Percentiles rank a stretch among this genome's conserved stretches.
phyloP scores from a whole-genome alignment of 1,140 invertebrate genomes.

The Macrobrachium nipponense region DNA sequence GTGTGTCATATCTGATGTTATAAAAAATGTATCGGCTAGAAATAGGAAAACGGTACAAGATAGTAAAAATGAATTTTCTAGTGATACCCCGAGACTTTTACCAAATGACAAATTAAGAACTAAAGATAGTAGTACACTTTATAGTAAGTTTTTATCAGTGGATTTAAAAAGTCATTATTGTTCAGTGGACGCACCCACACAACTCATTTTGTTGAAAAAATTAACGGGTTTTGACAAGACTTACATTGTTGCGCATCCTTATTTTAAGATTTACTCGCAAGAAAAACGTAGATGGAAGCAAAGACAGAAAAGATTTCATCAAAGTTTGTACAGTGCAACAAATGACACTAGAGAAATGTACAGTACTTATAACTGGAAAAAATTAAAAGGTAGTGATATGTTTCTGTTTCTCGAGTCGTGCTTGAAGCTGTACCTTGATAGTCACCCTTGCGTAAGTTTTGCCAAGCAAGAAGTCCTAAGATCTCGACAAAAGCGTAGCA shows the following conservation, averaged over 20 bases:
- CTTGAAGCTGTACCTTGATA: constrained; percentile 24
- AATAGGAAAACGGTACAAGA: background rate
- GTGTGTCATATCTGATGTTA: constrained; percentile 20
- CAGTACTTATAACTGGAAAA: no score
- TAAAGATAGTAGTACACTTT: background rate
- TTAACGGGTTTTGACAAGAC: constrained; percentile 37
- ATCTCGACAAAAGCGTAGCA: constrained; percentile 39
- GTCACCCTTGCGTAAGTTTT: constrained; percentile 46
- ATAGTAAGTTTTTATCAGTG: background rate
- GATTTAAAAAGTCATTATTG: constrained; percentile 5
- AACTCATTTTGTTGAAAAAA: constrained; percentile 51
- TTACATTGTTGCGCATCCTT: constrained; percentile 58
- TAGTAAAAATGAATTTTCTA: background rate
- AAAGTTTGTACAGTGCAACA: no score
- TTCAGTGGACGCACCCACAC: constrained; percentile 8
- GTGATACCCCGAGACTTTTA: background rate
- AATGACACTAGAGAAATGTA: no score
- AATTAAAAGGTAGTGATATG: no score
- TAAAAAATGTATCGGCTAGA: background rate
- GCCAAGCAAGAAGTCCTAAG: constrained; percentile 55
- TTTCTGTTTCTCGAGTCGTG: constrained; percentile 8
- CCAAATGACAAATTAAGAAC: background rate
- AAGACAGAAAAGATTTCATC: no score
- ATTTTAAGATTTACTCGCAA: constrained; percentile 28
- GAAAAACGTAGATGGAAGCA: no score